A percentile compares a stretch with the other conserved stretches of the same genome.
Conservation (phyloP, 2,888 invertebrate genomes). For the Trachelus stipa region DNA sequence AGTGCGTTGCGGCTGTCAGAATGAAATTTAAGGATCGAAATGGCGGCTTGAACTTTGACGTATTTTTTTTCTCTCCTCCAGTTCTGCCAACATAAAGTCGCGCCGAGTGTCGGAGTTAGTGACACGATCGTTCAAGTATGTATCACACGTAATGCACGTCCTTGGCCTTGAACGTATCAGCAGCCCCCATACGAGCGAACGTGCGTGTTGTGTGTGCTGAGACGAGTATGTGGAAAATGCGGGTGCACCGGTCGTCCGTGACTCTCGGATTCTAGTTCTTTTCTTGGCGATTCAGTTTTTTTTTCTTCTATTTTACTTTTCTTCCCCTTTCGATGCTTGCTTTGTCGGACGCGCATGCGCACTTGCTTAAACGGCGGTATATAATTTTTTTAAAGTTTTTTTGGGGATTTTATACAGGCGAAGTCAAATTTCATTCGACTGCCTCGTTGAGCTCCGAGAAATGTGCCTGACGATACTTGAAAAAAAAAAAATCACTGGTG, state of each 20-base stretch:
- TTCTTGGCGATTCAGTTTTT: constrained; percentile 18
- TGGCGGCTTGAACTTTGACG: too few species aligned
- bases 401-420: too few species aligned
- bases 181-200: constrained; percentile 43
- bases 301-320: constrained; percentile 30
- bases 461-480: too few species aligned
- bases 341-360: too few species aligned
- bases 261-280: constrained; percentile 40
- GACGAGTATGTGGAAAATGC: constrained; percentile 55
- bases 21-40: too few species aligned
- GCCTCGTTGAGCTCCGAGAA: too few species aligned
- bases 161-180: constrained; percentile 57
- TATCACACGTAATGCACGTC: constrained; percentile 48
- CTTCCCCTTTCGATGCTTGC: not conserved
- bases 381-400: too few species aligned
- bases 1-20: too few species aligned
- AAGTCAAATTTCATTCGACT: too few species aligned
- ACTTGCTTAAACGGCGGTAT: too few species aligned
- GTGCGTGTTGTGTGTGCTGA: constrained; percentile 27
- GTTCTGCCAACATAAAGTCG: not conserved
- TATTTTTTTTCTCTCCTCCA: not conserved
- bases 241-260: constrained; percentile 60
- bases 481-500: too few species aligned
- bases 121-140: constrained; percentile 41
- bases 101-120: constrained; percentile 14